Percentiles rank a stretch among this genome's conserved stretches.
phyloP scores from a whole-genome alignment of 30 jellyfish, hydroid and myxozoan genomes.

The Turritopsis dohrnii region DNA sequence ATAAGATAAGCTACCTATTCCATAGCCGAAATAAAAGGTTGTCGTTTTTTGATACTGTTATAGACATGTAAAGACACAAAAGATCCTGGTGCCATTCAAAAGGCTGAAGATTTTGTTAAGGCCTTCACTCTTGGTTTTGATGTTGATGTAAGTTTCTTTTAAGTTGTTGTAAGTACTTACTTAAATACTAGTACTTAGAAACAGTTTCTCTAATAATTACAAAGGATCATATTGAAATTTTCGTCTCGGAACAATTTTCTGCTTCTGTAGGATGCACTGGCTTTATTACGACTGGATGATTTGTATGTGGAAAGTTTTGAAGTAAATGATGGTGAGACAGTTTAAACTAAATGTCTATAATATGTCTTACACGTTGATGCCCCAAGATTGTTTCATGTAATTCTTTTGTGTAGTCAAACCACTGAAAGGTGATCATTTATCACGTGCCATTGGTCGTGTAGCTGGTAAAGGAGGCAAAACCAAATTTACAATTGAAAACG shows the following conservation, averaged over 20 bases:
- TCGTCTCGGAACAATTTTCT: neutral
- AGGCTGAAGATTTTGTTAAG: slow-evolving; percentile 98
- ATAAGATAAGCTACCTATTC: neutral
- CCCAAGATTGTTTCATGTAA: neutral
- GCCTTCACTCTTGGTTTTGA: slow-evolving; percentile 98
- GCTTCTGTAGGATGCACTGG: slow-evolving; percentile 79
- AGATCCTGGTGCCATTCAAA: slow-evolving; percentile 91
- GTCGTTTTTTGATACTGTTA: neutral
- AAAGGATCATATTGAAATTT: too few species aligned
- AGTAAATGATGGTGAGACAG: slow-evolving; percentile 76
- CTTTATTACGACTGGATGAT: slow-evolving; percentile 88
- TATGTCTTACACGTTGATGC: neutral
- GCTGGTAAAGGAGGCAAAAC: slow-evolving; percentile 99
- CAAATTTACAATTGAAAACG: slow-evolving; percentile 93
- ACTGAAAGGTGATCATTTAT: slow-evolving; percentile 95
- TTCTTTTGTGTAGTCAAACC: slow-evolving; percentile 63
- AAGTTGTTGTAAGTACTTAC: neutral
- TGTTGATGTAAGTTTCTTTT: slow-evolving; percentile 51
- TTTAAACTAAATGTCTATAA: neutral
- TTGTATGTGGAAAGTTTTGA: slow-evolving; percentile 83
- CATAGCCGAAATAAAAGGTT: neutral
- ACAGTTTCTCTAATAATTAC: too few species aligned
- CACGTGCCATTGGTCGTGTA: slow-evolving; percentile 97
- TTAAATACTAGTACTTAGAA: too few species aligned
- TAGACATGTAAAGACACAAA: slow-evolving; percentile 93